phyloP scores from a whole-genome alignment of 2,888 invertebrate genomes.

The Ophion obscuratus region DNA sequence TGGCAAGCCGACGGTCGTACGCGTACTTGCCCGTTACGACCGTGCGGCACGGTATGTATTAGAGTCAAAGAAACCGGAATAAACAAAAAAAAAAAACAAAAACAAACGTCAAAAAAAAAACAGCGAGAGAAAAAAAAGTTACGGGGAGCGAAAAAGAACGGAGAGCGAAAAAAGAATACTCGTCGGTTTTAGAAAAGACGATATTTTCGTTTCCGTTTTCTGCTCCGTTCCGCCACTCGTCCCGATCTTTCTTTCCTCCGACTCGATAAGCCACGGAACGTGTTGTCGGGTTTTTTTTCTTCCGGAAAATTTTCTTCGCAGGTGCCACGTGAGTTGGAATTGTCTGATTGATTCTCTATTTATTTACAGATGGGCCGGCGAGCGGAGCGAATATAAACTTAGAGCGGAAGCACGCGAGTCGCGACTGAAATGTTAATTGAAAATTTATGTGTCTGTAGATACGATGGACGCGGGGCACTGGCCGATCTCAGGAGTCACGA shows the following conservation, averaged over 20 bases:
- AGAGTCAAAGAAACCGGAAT: conserved; percentile 68
- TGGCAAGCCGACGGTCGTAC: conserved; percentile 79
- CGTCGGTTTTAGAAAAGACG: neutral
- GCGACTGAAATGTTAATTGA: conserved; percentile 67
- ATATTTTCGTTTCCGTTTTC: too few relatives aligned
- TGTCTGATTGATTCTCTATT: conserved; percentile 64
- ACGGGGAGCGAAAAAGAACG: conserved; percentile 21
- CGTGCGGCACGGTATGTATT: conserved; percentile 82
- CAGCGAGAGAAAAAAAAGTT: conserved; percentile 8
- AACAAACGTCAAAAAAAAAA: neutral
- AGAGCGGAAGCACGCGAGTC: conserved; percentile 49
- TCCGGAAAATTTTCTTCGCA: conserved; percentile 52
- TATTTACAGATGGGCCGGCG: conserved; percentile 67
- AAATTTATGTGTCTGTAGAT: conserved; percentile 87
- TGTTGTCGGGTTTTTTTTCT: neutral
- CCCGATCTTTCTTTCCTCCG: conserved; percentile 7
- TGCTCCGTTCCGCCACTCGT: neutral
- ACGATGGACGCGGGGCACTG: conserved; percentile 97
- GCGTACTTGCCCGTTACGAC: conserved; percentile 72
- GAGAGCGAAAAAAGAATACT: conserved; percentile 30
- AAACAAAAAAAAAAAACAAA: conserved; percentile 30
- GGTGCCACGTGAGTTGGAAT: conserved; percentile 59
- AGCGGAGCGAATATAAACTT: conserved; percentile 52
- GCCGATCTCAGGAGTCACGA: conserved; percentile 93
- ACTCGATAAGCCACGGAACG: conserved; percentile 5